A percentile compares a stretch with the other conserved stretches of the same genome.
Evolutionary conservation across 2,113 vertebrate species (phyloP).

Genomic region (Takifugu flavidus): DNA sequence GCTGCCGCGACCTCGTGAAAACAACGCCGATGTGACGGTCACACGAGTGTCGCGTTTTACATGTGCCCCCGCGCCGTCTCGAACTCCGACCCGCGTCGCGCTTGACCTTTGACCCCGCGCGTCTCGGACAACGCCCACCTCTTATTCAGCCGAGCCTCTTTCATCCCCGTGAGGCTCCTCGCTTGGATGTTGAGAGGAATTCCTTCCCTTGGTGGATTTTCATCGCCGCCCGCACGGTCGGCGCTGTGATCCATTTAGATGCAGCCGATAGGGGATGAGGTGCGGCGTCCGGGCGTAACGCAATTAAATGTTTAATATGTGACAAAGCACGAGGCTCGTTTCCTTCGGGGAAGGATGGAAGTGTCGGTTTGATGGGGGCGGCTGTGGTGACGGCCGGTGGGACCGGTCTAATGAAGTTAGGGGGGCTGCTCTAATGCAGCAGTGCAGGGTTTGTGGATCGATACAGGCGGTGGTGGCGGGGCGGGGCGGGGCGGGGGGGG

Average conservation of each 20-base stretch:
- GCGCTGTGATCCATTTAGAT: background rate
- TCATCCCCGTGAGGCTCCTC: background rate
- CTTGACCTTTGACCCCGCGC: slow-evolving; percentile 27
- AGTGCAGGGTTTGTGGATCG: slow-evolving; percentile 49
- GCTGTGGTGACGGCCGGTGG: slow-evolving; percentile 23
- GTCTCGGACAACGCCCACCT: slow-evolving; percentile 32
- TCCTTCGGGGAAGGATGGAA: slow-evolving; percentile 4
- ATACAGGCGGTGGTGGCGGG: slow-evolving; percentile 40
- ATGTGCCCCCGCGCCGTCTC: slow-evolving; percentile 1
- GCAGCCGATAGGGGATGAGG: background rate
- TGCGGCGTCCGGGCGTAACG: slow-evolving; percentile 3
- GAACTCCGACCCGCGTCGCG: slow-evolving; percentile 20
- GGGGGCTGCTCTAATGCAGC: slow-evolving; percentile 41
- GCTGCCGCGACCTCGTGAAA: slow-evolving; percentile 12
- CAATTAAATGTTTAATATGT: slow-evolving; percentile 1
- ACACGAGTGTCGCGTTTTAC: background rate
- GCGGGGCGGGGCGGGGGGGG: too few species aligned
- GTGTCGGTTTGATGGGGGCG: slow-evolving; percentile 17
- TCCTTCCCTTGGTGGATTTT: background rate
- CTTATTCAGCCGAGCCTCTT: background rate
- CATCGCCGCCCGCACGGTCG: background rate
- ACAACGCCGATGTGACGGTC: background rate
- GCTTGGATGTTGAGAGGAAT: background rate
- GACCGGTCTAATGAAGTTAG: slow-evolving; percentile 44
- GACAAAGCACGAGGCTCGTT: background rate